Base-by-base conservation (phyloP, 2,797 vertebrate genomes). In the Pachyuromys duprasi region DNA sequence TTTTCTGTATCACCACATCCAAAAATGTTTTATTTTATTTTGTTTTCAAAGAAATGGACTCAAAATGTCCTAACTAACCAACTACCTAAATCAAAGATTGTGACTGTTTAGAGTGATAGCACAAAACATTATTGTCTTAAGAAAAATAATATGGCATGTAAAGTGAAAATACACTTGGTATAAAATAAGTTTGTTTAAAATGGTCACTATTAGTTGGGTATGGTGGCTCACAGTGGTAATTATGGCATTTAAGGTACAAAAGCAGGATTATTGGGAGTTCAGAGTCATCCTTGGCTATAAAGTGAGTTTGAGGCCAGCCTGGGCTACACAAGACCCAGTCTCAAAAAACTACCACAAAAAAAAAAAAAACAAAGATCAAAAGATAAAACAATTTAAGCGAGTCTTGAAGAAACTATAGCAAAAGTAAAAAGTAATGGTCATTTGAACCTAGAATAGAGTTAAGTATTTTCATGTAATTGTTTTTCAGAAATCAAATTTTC, bases 21-120 rank as follows among this genome's bases (percentile, higher is more conserved):
- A 17, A 76, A 62, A 57, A 26, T 24, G 5, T 83, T 55, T 17
- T 86, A 24, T 18, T 72, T 57, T 24, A 74, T 57, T 74, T 42
- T 81, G 75, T 83, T 93, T 95, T 91, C 72, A 90, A 95, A 96
- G 90, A 79, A 93, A 31, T 72, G 6, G 65, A 63, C 33, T 24
- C 28, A 2, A 94, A 97, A 84, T 72, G 39, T 17, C 42, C 70
- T 69, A 83, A 49, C 18, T 53, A 69, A 7, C 11, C n/a, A 86
- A 80, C 11, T 90, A 74, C 95, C 65, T 57, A 69, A 83, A 83
- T 36, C 14, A 49, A 86, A 24, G 36, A 31, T 57, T 93, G 28
- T 67, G n/a, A 5, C 28, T 12, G 31, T 31, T 82, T 55, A 60
- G 53, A 55, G 8, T 63, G 57, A 45, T 17, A 72, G 57, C 60